Base-by-base conservation (phyloP, 2,113 vertebrate species). In the Telmatochromis brachygnathus region DNA sequence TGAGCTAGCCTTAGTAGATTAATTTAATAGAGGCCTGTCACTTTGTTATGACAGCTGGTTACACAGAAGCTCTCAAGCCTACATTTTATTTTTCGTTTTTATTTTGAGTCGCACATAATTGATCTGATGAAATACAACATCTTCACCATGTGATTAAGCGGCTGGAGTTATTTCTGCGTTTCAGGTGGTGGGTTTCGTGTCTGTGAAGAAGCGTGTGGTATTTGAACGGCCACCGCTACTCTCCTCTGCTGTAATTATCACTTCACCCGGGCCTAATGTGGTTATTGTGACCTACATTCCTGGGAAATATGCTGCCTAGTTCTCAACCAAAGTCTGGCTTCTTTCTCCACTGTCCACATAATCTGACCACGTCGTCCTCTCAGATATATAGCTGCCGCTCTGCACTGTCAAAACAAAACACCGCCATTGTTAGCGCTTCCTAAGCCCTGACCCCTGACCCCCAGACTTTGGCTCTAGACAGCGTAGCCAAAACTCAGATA, bases 231-330 rank as follows among this genome's bases (percentile, higher is more conserved):
- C 86, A 47, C 88, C 73, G 19, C 84, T 79, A 4, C 86, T 87
- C 84, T 89, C 87, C 84, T 62, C 87, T 8, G 88, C 91, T 93
- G 93, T 93, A 93, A 94, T 95, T 93, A 89, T 85, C 23, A 79
- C 88, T 86, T 89, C 87, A 82, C 37, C 84, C 91, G 23, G 87
- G 75, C 88, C 91, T 95, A 96, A 96, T 93, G 93, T 94, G 94
- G 95, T 95, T 92, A 94, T 84, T 88, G 89, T 93, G 95, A 95
- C 95, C 95, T 92, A 96, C 94, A 96, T 96, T 96, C 94, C 88
- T 91, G 88, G 90, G 92, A 94, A 90, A 87, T 79, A 86, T 23
- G 53, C 87, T 82, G 90, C 92, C 83, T 91, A 1, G 81, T 84
- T 84, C 90, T 92, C 86, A 79, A 83, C 86, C 90, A 9, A 79